These are phyloP conservation scores for Anthonomus grandis DNA, from an alignment of 1,140 invertebrate species.

Conservation along the genomic window DNA sequence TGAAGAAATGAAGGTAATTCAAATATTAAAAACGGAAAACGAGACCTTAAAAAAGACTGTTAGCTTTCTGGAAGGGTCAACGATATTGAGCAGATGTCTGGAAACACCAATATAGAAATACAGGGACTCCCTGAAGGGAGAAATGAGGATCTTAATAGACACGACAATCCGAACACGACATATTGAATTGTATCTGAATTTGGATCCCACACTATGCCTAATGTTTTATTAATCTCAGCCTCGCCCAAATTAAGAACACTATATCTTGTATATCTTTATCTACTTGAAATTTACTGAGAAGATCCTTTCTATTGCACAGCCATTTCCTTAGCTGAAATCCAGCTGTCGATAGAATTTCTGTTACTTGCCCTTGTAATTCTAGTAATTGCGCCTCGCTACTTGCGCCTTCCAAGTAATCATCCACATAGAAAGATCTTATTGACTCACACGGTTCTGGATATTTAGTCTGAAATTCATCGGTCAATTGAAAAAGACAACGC, in stretches of 20 bases:
- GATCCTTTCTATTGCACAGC: constrained; percentile 27
- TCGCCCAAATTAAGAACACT: constrained; percentile 22
- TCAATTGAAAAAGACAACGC: constrained; percentile 40
- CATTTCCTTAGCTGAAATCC: constrained; percentile 36
- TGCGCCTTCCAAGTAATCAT: constrained; percentile 48
- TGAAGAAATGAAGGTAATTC: no score
- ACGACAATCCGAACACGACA: no score
- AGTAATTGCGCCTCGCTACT: constrained; percentile 25
- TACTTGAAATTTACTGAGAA: constrained; percentile 8
- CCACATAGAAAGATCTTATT: constrained; percentile 49
- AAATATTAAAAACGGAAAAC: no score
- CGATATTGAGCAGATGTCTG: no score
- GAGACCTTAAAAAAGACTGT: no score
- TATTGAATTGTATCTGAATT: no score
- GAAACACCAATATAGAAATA: no score
- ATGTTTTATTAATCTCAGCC: no score
- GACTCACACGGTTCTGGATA: constrained; percentile 34
- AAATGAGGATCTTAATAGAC: no score
- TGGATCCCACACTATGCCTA: no score
- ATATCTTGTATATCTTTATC: constrained; percentile 23
- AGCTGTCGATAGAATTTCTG: constrained; percentile 18
- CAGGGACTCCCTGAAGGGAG: no score
- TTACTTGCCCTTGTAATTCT: constrained; percentile 25
- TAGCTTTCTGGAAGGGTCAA: no score
- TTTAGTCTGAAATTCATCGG: constrained; percentile 23